Evolutionary conservation across 2,888 invertebrate genomes (phyloP).

Genomic region (Trichogramma dendrolimi): DNA sequence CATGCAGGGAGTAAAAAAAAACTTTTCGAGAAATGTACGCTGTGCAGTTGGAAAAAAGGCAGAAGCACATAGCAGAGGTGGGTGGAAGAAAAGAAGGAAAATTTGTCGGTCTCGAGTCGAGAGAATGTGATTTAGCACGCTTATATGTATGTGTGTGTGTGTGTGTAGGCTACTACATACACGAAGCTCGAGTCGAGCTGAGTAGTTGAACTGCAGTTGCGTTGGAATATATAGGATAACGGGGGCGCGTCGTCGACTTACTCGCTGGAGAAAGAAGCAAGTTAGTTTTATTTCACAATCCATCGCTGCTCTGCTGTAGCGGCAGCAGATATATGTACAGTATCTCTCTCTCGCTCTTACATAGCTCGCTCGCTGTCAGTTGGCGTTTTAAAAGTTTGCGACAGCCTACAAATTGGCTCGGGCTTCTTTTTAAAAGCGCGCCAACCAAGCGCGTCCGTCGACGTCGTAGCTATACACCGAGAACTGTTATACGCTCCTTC

Average conservation of each 20-base stretch:
- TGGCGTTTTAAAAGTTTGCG: slow-evolving; percentile 54
- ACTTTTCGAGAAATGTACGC: background rate
- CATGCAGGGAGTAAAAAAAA: background rate
- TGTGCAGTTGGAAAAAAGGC: slow-evolving; percentile 26
- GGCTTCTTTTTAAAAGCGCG: slow-evolving; percentile 51
- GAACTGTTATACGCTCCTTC: no score
- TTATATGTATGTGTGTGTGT: no score
- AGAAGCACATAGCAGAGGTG: background rate
- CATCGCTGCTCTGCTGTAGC: slow-evolving; percentile 42
- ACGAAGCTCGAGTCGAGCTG: slow-evolving; percentile 12
- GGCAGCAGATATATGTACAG: slow-evolving; percentile 35
- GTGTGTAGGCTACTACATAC: no score
- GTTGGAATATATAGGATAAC: background rate
- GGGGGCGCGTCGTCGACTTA: slow-evolving; percentile 8
- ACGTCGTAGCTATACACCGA: no score
- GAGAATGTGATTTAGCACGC: slow-evolving; percentile 48
- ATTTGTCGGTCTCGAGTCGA: slow-evolving; percentile 38
- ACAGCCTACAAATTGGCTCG: slow-evolving; percentile 54
- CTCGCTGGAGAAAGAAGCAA: slow-evolving; percentile 44
- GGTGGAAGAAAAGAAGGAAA: slow-evolving; percentile 33
- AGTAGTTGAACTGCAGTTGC: no score
- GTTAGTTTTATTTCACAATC: slow-evolving; percentile 54
- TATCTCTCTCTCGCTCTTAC: slow-evolving; percentile 23
- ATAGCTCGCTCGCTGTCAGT: slow-evolving; percentile 44
- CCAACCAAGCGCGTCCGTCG: slow-evolving; percentile 18